Conservation (phyloP, 2,113 vertebrate genomes). For the Cololabis saira region DNA sequence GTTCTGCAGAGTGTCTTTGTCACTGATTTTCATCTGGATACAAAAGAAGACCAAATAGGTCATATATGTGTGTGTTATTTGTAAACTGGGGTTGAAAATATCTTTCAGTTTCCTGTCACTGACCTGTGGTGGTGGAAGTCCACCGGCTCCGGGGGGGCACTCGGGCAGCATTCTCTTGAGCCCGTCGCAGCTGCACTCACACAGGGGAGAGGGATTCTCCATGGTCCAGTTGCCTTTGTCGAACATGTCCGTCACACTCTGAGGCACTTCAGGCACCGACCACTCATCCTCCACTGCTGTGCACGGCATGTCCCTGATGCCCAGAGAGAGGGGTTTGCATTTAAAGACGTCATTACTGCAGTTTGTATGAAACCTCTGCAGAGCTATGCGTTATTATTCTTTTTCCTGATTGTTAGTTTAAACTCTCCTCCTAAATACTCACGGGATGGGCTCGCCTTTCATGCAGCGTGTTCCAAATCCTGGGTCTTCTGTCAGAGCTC, state of each 20-base stretch:
- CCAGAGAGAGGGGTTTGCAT: not conserved
- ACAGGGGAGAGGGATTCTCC: conserved; percentile 92
- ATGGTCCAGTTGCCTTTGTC: conserved; percentile 92
- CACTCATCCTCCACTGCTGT: conserved; percentile 80
- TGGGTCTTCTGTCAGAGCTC: conserved; percentile 84
- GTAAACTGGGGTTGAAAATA: not conserved
- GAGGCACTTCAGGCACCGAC: conserved; percentile 79
- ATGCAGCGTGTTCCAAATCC: conserved; percentile 93
- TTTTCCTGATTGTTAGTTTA: not conserved
- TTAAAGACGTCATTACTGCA: not conserved
- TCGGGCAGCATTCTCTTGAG: conserved; percentile 95
- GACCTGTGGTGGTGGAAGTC: conserved; percentile 94
- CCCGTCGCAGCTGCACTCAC: conserved; percentile 90
- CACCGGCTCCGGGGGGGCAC: conserved; percentile 91
- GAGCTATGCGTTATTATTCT: not conserved
- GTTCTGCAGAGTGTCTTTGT: conserved; percentile 89
- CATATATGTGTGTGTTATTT: not conserved
- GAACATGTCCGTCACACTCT: conserved; percentile 84
- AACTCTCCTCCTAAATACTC: conserved; percentile 70
- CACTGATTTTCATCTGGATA: conserved; percentile 76
- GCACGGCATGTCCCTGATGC: conserved; percentile 83
- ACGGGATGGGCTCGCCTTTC: conserved; percentile 85
- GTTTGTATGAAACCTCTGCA: not conserved
- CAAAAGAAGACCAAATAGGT: conserved; percentile 16
- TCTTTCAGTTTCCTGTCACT: conserved; percentile 31